Evolutionary conservation across 2,888 invertebrate genomes (phyloP).

Genomic region (Iselma pallidipennis): DNA sequence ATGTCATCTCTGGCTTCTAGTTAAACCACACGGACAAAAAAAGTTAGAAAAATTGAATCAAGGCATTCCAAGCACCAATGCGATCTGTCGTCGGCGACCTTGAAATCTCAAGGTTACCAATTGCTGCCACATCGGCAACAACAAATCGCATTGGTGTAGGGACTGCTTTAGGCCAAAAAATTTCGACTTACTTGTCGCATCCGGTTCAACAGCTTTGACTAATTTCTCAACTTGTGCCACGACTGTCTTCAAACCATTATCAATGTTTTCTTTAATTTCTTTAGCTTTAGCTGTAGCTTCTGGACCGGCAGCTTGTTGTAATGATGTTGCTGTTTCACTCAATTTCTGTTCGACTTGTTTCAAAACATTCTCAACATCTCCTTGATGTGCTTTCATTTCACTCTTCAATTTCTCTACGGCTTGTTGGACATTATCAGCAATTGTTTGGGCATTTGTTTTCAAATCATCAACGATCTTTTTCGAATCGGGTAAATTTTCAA

Average conservation of each 20-base stretch:
- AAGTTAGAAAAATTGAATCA: background rate
- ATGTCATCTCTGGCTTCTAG: conserved; percentile 39
- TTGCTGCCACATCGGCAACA: no score
- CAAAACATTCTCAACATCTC: conserved; percentile 43
- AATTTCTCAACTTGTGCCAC: conserved; percentile 46
- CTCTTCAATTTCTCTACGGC: conserved; percentile 44
- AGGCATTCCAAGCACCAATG: background rate
- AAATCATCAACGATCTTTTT: conserved; percentile 44
- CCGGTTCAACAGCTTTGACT: conserved; percentile 46
- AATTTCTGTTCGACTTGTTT: conserved; percentile 46
- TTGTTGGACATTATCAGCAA: conserved; percentile 42
- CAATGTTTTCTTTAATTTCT: conserved; percentile 45
- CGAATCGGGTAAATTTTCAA: conserved; percentile 41
- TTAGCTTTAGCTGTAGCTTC: conserved; percentile 47
- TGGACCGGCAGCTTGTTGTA: conserved; percentile 45
- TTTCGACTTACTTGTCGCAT: conserved; percentile 43
- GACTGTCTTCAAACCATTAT: conserved; percentile 44
- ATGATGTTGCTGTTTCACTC: conserved; percentile 36
- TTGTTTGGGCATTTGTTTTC: conserved; percentile 43
- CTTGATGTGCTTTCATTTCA: conserved; percentile 39
- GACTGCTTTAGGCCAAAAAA: background rate
- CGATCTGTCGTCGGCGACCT: background rate
- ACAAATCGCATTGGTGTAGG: no score
- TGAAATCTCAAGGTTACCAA: no score
- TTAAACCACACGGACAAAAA: conserved; percentile 20